Conservation (phyloP, 2,797 vertebrate species). For the Cetoscarus ocellatus region DNA sequence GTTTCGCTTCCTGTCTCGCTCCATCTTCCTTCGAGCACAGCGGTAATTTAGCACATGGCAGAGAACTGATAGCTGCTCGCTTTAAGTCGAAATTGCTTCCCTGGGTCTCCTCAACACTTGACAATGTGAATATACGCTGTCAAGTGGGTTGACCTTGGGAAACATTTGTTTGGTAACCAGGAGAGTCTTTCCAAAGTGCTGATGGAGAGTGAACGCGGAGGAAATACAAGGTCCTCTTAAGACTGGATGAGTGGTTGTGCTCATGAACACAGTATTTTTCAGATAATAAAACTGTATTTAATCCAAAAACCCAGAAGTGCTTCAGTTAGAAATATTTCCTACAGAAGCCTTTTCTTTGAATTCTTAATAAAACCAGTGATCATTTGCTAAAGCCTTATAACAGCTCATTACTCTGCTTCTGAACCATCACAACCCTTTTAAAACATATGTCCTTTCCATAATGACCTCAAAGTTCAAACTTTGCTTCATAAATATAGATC, state of each 20-base stretch:
- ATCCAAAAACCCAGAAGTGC: too few species aligned
- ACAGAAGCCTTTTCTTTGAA: too few species aligned
- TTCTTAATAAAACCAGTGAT: too few species aligned
- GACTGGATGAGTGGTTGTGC: constrained; percentile 4
- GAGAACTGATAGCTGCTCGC: constrained; percentile 27
- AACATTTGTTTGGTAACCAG: constrained; percentile 26
- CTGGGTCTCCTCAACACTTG: constrained; percentile 7
- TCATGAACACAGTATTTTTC: not conserved
- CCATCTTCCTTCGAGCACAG: constrained; percentile 14
- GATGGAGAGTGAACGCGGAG: constrained; percentile 1
- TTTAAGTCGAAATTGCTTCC: constrained; percentile 47
- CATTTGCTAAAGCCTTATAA: too few species aligned
- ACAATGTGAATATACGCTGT: constrained; percentile 15
- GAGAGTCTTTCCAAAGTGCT: constrained; percentile 23
- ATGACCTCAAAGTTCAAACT: too few species aligned
- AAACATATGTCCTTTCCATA: too few species aligned
- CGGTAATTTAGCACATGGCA: constrained; percentile 22
- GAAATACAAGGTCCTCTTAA: not conserved
- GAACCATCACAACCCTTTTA: too few species aligned
- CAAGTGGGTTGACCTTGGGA: constrained; percentile 44
- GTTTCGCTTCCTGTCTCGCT: constrained; percentile 11
- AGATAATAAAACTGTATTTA: not conserved
- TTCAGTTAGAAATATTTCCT: too few species aligned
- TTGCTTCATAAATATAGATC: too few species aligned
- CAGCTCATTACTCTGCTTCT: too few species aligned